Conservation (phyloP, 2,797 vertebrate genomes). For the Pseudochaenichthys georgianus region DNA sequence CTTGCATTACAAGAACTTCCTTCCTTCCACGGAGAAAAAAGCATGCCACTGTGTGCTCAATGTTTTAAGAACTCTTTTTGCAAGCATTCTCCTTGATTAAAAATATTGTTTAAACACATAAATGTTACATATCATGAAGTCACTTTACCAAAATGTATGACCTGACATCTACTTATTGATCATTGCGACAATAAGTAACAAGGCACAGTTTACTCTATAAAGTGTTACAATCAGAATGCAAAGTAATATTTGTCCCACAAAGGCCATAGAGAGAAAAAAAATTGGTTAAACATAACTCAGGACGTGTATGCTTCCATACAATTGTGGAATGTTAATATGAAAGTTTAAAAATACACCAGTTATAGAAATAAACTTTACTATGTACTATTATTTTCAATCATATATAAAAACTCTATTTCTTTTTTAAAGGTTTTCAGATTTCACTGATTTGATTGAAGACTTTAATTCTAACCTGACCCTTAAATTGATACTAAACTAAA, state of each 20-base stretch:
- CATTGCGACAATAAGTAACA: neutral
- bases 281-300: constrained; percentile 9
- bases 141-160: neutral
- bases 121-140: neutral
- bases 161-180: neutral
- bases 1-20: neutral
- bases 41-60: neutral
- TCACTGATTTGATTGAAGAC: neutral
- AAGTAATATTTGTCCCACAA: neutral
- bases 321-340: neutral
- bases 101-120: neutral
- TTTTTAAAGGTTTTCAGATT: neutral
- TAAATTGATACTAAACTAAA: neutral
- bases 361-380: neutral
- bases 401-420: neutral
- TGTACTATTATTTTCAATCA: no score
- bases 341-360: neutral
- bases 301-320: neutral
- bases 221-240: neutral
- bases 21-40: neutral
- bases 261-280: constrained; percentile 29
- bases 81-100: no score
- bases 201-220: neutral
- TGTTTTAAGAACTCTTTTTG: neutral
- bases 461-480: neutral